Conservation (phyloP, 2,888 invertebrate species). For the Archaeoteleia sp. region DNA sequence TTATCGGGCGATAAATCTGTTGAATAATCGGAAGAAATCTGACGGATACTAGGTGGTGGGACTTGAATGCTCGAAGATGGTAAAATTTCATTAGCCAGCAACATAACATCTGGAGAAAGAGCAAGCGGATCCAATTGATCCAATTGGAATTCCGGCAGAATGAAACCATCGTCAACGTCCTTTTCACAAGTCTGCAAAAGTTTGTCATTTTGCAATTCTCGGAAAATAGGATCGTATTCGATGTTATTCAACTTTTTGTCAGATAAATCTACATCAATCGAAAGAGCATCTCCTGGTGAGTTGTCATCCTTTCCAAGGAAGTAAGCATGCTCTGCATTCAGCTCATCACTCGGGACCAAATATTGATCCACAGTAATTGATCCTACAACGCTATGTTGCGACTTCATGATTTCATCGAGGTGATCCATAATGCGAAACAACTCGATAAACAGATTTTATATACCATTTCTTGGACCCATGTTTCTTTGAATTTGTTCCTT, state of each 20-base stretch:
- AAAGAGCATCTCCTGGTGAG: conserved; percentile 32
- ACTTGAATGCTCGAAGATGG: conserved; percentile 61
- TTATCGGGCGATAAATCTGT: conserved; percentile 19
- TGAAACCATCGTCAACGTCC: conserved; percentile 65
- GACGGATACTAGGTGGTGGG: conserved; percentile 19
- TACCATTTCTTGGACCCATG: conserved; percentile 14
- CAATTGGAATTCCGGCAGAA: conserved; percentile 66
- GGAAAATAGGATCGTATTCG: conserved; percentile 66
- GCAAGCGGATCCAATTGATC: conserved; percentile 67
- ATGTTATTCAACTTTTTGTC: conserved; percentile 63
- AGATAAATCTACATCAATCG: conserved; percentile 65
- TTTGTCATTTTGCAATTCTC: conserved; percentile 66
- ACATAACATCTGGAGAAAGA: conserved; percentile 66
- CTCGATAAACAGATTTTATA: neutral
- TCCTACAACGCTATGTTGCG: conserved; percentile 5
- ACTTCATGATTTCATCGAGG: no score
- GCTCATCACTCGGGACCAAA: conserved; percentile 2
- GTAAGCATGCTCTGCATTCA: conserved; percentile 5
- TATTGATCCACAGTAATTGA: conserved; percentile 1
- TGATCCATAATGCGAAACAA: conserved; percentile 14
- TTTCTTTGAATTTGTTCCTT: no score
- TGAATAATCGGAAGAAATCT: conserved; percentile 14
- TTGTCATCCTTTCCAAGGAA: conserved; percentile 5
- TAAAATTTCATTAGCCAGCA: conserved; percentile 67
- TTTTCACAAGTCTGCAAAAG: conserved; percentile 64